Evolutionary conservation across 2,797 vertebrate genomes (phyloP), one percentile per base, ranked within the genome.

Genomic region (Chelidonichthys spinosus): DNA sequence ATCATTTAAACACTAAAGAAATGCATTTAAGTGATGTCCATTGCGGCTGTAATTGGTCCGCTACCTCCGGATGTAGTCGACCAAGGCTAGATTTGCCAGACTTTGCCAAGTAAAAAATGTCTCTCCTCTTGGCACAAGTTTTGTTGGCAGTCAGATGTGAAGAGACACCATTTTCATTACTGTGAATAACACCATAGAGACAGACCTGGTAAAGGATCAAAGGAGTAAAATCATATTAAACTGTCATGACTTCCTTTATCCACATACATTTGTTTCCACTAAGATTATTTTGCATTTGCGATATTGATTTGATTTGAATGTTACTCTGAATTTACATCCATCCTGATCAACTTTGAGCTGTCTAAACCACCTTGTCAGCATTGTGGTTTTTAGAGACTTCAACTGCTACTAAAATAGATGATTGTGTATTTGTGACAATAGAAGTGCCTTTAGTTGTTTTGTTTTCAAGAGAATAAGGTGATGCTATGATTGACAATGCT

Each of bases 291-390:
- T 55, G 67, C 64, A 66, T 71, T 81, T 54, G 56, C 68, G 76
- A 85, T 80, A 82, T 76, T 84, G 78, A 85, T 88, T 86, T 76
- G 62, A 69, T 73, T 69, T 73, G 64, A 56, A 82, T 82, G 72
- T 73, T 59, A 52, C 69, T 62, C 54, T 84, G 81, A 83, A 87
- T 71, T 85, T 78, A 68, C 82, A 76, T 82, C 85, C 74, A 86
- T 69, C 77, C 72, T 87, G 32, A 47, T 87, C 46, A 78, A 50
- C 72, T 79, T 85, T 72, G 69, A 74, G 66, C 42, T 63, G 60
- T 76, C 49, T 54, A 43, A 85, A 81, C 35, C 62, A 53, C 70
- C 58, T 71, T 82, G 76, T 85, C 82, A 84, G 65, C 60, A 53
- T 9, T 35, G 59, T 17, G 3, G 11, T 70, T 78, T 25, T 61